Percentiles rank a stretch among this genome's conserved stretches.
Evolutionary conservation across 2,888 invertebrate genomes (phyloP).

Genomic region (Ochropacha duplaris): DNA sequence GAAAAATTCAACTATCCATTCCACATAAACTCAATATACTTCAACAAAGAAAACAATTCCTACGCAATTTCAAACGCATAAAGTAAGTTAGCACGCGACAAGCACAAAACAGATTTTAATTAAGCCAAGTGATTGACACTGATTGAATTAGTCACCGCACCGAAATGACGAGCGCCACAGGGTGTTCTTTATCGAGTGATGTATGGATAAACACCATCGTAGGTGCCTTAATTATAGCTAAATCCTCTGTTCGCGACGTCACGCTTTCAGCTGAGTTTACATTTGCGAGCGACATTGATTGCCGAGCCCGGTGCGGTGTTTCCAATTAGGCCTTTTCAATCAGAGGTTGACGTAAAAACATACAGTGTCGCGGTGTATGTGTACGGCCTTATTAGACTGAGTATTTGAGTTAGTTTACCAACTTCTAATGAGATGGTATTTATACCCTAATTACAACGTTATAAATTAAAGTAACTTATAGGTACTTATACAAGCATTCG

Average conservation of each 20-base stretch:
- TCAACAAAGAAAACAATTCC: too few species aligned
- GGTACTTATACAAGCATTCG: too few species aligned
- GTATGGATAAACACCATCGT: constrained; percentile 13
- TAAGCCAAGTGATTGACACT: constrained; percentile 36
- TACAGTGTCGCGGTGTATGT: neutral
- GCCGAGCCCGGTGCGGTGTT: constrained; percentile 38
- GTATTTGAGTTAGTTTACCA: neutral
- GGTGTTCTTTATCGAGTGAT: constrained; percentile 21
- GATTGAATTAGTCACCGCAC: constrained; percentile 38
- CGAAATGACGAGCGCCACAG: constrained; percentile 21
- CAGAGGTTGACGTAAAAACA: constrained; percentile 18
- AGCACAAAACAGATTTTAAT: constrained; percentile 18
- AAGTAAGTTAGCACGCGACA: constrained; percentile 12
- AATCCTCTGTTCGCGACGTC: constrained; percentile 35
- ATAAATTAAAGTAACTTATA: too few species aligned
- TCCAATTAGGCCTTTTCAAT: constrained; percentile 59
- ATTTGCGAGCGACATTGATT: constrained; percentile 47
- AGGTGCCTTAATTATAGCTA: constrained; percentile 41
- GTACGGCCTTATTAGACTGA: neutral
- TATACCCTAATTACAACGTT: neutral
- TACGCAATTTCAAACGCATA: too few species aligned
- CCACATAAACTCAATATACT: too few species aligned
- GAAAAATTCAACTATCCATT: too few species aligned
- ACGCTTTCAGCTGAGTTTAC: constrained; percentile 26
- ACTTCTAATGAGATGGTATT: neutral